phyloP scores from a whole-genome alignment of 2,113 vertebrate genomes.

The Petrocephalus microphthalmus region DNA sequence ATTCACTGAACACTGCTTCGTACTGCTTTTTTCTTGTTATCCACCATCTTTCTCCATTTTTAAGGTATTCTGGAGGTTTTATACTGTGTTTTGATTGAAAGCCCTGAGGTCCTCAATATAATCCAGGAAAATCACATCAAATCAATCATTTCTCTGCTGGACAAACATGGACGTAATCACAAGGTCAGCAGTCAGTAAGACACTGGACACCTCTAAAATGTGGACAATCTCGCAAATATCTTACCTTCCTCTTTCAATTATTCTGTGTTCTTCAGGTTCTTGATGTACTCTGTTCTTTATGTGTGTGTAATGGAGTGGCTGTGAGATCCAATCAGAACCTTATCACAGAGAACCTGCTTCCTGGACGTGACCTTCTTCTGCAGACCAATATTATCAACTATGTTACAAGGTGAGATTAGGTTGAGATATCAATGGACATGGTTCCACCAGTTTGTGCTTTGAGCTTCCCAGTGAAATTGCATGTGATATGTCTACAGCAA shows the following conservation, averaged over 20 bases:
- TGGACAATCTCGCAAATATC: neutral
- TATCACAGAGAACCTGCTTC: constrained; percentile 88
- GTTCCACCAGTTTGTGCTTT: neutral
- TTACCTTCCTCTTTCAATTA: neutral
- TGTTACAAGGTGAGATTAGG: constrained; percentile 70
- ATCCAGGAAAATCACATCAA: constrained; percentile 94
- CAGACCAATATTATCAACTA: constrained; percentile 86
- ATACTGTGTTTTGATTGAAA: constrained; percentile 88
- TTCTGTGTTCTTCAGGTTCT: constrained; percentile 63
- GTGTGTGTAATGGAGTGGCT: constrained; percentile 87
- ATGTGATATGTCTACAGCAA: neutral
- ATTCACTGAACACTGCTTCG: neutral
- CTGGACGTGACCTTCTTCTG: constrained; percentile 79
- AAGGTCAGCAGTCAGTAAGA: constrained; percentile 60
- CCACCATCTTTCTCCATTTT: neutral
- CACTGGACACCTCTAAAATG: neutral
- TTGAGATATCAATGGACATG: neutral
- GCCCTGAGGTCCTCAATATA: constrained; percentile 87
- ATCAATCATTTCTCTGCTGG: constrained; percentile 85
- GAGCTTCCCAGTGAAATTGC: neutral
- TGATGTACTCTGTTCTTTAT: constrained; percentile 86
- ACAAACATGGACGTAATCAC: constrained; percentile 90
- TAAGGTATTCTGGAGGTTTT: constrained; percentile 89
- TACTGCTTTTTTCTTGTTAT: neutral
- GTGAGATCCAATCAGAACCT: constrained; percentile 91